A percentile compares a stretch with the other conserved stretches of the same genome.
Conservation (phyloP, 2,113 vertebrate species). For the Gymnorhina tibicen region DNA sequence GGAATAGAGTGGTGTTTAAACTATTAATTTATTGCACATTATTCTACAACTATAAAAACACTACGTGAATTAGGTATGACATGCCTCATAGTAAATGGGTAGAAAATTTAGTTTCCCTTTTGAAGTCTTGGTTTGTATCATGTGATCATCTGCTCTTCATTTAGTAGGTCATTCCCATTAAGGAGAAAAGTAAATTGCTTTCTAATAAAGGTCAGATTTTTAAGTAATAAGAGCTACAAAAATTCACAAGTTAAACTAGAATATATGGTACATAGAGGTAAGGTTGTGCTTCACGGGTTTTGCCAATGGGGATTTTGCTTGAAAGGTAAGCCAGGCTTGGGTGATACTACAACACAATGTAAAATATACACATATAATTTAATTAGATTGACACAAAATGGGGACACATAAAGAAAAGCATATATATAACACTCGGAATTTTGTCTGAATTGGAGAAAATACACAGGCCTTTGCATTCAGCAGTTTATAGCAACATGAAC, state of each 20-base stretch:
- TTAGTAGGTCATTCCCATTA: conserved; percentile 14
- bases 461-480: not conserved
- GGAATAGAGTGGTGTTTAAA: conserved; percentile 64
- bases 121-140: conserved; percentile 4
- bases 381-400: not conserved
- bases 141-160: conserved; percentile 35
- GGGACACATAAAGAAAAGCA: not conserved
- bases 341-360: not conserved
- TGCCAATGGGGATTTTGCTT: not conserved
- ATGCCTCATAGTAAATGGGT: conserved; percentile 20
- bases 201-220: conserved; percentile 21
- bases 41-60: conserved; percentile 64
- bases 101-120: conserved; percentile 36
- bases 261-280: not conserved
- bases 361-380: not conserved
- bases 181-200: not conserved
- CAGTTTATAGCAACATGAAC: not conserved
- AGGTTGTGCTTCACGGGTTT: not conserved
- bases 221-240: conserved; percentile 1
- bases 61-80: conserved; percentile 51
- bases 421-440: not conserved
- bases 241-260: not conserved
- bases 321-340: not conserved
- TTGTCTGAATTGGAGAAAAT: not conserved
- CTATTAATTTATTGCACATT: conserved; percentile 70